Evolutionary conservation across 2,888 invertebrate genomes (phyloP).

Genomic region (Leptogaster cylindrica): DNA sequence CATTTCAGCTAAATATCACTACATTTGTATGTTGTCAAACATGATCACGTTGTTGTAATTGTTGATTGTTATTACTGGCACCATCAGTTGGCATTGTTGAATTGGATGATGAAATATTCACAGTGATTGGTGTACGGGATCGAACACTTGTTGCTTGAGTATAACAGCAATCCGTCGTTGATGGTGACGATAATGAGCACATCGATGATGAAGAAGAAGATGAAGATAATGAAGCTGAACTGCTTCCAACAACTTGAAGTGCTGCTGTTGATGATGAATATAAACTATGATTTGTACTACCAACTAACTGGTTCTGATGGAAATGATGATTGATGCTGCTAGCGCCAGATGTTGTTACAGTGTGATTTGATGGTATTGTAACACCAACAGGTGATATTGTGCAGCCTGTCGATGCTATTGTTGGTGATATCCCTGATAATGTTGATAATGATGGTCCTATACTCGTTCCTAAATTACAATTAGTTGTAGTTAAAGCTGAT

Average conservation of each 20-base stretch:
- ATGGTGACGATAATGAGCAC: slow-evolving; percentile 24
- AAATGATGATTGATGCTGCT: slow-evolving; percentile 44
- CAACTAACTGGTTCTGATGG: slow-evolving; percentile 48
- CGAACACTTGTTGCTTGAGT: slow-evolving; percentile 48
- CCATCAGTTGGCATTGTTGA: slow-evolving; percentile 25
- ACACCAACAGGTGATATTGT: slow-evolving; percentile 48
- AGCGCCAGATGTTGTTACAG: slow-evolving; percentile 38
- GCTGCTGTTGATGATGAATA: slow-evolving; percentile 48
- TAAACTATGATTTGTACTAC: slow-evolving; percentile 52
- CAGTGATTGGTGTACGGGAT: slow-evolving; percentile 37
- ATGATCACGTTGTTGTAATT: slow-evolving; percentile 36
- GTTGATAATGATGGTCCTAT: slow-evolving; percentile 48
- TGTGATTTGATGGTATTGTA: slow-evolving; percentile 59
- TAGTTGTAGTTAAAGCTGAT: slow-evolving; percentile 57
- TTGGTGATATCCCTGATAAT: slow-evolving; percentile 49
- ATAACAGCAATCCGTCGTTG: slow-evolving; percentile 51
- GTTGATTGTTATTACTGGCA: slow-evolving; percentile 41
- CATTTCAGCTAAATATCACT: slow-evolving; percentile 44
- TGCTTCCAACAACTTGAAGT: slow-evolving; percentile 31
- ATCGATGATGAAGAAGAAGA: slow-evolving; percentile 43
- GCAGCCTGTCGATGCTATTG: slow-evolving; percentile 24
- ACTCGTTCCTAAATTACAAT: slow-evolving; percentile 55
- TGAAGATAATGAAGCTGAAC: slow-evolving; percentile 34
- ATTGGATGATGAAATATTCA: background rate
- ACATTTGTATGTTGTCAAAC: slow-evolving; percentile 43